Base-by-base conservation (phyloP, 1,140 invertebrate genomes). In the Myzus persicae region DNA sequence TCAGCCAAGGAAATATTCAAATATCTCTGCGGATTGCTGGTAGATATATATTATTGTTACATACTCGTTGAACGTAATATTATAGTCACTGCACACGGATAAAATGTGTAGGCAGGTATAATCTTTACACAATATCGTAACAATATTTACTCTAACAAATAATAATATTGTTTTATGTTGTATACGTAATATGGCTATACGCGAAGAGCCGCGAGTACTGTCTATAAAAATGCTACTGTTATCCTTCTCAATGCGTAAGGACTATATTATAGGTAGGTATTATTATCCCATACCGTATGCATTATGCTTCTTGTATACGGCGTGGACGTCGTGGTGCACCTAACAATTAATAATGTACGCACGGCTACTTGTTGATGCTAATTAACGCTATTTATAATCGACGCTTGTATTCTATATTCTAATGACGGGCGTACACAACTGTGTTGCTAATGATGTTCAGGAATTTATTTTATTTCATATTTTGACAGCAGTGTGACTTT, bases 331-430 rank as follows among this genome's bases (percentile, higher is more conserved):
- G 20, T 3, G 20, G 6, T 24, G 9, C 36, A 84, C 81, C 36
- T 40, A 40, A 84, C 24, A 40, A 40, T 84, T 36, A 76, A 76
- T 76, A 40, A 22, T 84, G 26, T 26, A 40, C 81, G 81, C 36
- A 38, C 36, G 38, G 36, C 20, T 24, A 84, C 81, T 84, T 40
- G 81, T 84, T 9, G 81, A 84, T 40, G 18, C 24, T 38, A 84
- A 84, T 84, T 84, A 84, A 84, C 81, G n/a, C 81, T 84, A 84
- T 84, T 84, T 84, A 84, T 84, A 84, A 84, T 84, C 81, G 22
- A 84, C 81, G 22, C 81, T 84, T 84, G 81, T 84, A 67, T n/a
- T n/a, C 38, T 84, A 84, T 40, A 38, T 40, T 24, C 36, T 40
- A 84, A 40, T 84, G 36, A 84, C 24, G 20, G 22, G 20, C 11